Percentiles rank a stretch among this genome's conserved stretches.
phyloP scores from a whole-genome alignment of 2,113 vertebrate genomes.

The Falcunculus frontatus region DNA sequence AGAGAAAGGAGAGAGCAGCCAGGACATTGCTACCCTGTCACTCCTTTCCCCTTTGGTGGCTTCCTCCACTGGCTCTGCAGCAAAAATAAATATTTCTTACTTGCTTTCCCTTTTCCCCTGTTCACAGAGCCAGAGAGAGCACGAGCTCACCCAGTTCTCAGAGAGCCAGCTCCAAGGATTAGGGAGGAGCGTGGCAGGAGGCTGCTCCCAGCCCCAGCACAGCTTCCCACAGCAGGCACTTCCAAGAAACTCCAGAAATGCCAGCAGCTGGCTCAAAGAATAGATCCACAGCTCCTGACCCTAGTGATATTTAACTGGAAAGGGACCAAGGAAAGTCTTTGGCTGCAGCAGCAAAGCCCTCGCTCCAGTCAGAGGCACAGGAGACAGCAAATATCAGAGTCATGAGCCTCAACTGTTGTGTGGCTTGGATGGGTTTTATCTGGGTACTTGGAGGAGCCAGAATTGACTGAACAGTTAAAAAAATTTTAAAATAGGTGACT shows the following conservation, averaged over 20 bases:
- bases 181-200: neutral
- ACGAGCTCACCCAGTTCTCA: neutral
- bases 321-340: neutral
- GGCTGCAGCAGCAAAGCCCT: neutral
- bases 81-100: neutral
- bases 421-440: neutral
- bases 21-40: neutral
- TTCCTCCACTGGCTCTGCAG: neutral
- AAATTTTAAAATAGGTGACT: neutral
- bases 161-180: neutral
- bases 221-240: neutral
- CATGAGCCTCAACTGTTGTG: neutral
- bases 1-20: neutral
- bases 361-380: neutral
- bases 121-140: neutral
- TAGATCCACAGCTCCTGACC: fast-evolving
- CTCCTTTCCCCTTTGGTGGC: neutral
- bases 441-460: neutral
- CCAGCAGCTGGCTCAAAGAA: neutral
- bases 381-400: neutral
- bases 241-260: neutral
- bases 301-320: neutral
- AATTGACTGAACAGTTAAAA: neutral
- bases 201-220: neutral
- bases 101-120: neutral